Evolutionary conservation across 2,888 invertebrate genomes (phyloP).

Genomic region (Bembecia ichneumoniformis): DNA sequence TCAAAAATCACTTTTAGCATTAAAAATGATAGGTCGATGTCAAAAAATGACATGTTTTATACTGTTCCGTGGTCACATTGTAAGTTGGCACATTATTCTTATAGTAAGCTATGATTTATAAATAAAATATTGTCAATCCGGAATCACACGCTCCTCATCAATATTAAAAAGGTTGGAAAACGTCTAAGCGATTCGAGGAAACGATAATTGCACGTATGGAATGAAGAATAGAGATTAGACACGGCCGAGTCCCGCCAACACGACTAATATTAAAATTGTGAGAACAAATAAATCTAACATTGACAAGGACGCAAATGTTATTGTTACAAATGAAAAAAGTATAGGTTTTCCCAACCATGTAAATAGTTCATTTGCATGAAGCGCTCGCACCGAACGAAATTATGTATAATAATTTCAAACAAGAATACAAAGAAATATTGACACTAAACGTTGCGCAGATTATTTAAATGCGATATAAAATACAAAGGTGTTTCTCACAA

Average conservation of each 20-base stretch:
- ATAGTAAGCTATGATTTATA: background rate
- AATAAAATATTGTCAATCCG: conserved; percentile 24
- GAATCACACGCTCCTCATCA: conserved; percentile 30
- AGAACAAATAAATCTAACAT: conserved; percentile 52
- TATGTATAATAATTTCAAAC: background rate
- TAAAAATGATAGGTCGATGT: no score
- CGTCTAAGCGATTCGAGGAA: conserved; percentile 37
- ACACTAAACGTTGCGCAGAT: background rate
- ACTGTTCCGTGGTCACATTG: no score
- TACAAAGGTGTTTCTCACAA: background rate
- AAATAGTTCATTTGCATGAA: conserved; percentile 9
- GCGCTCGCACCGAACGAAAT: background rate
- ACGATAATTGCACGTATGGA: conserved; percentile 29
- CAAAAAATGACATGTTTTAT: no score
- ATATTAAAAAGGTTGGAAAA: conserved; percentile 28
- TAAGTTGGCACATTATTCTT: no score
- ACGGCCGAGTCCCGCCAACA: conserved; percentile 19
- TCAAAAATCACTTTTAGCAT: no score
- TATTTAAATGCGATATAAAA: background rate
- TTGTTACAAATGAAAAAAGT: conserved; percentile 29
- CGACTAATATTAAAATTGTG: conserved; percentile 22
- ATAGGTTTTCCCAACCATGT: conserved; percentile 30
- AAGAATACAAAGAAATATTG: background rate
- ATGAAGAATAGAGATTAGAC: conserved; percentile 36
- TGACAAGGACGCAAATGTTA: conserved; percentile 38